These are phyloP conservation scores for Cherax quadricarinatus DNA, from an alignment of 1,140 invertebrate species.

Conservation along the genomic window DNA sequence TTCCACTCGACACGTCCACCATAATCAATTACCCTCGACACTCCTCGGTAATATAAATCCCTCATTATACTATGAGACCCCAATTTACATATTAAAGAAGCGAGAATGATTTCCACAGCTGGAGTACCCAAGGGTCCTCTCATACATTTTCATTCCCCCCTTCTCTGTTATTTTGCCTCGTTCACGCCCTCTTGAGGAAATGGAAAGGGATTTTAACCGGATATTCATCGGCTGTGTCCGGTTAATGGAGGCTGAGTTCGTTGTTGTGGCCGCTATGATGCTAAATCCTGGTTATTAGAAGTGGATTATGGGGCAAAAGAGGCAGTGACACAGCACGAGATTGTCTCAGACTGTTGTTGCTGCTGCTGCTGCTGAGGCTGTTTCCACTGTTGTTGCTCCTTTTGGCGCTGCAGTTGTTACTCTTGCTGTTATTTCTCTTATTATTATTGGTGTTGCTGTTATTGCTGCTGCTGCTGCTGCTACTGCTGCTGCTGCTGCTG, in stretches of 20 bases:
- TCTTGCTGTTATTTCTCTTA: too few species aligned
- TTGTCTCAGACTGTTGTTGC: too few species aligned
- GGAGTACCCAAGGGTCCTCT: conserved; percentile 5
- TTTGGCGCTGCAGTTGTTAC: too few species aligned
- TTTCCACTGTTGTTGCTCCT: too few species aligned
- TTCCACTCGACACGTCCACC: background rate
- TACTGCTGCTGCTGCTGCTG: too few species aligned
- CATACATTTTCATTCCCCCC: conserved; percentile 35
- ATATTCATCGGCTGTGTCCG: conserved; percentile 24
- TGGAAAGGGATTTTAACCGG: conserved; percentile 18
- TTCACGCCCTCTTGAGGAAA: conserved; percentile 32
- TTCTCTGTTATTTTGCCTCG: conserved; percentile 20
- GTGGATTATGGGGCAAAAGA: background rate
- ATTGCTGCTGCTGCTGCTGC: too few species aligned
- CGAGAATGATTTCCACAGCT: conserved; percentile 4
- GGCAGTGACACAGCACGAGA: too few species aligned
- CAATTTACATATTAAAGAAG: conserved; percentile 39
- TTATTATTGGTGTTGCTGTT: too few species aligned
- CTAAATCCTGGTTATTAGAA: background rate
- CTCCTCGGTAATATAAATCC: background rate
- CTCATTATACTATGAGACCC: background rate
- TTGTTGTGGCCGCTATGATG: background rate
- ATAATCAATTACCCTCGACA: conserved; percentile 27
- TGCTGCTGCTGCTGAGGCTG: too few species aligned
- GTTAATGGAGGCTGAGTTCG: background rate